Base-by-base conservation (phyloP, 2,113 vertebrate species). In the Zeus faber region DNA sequence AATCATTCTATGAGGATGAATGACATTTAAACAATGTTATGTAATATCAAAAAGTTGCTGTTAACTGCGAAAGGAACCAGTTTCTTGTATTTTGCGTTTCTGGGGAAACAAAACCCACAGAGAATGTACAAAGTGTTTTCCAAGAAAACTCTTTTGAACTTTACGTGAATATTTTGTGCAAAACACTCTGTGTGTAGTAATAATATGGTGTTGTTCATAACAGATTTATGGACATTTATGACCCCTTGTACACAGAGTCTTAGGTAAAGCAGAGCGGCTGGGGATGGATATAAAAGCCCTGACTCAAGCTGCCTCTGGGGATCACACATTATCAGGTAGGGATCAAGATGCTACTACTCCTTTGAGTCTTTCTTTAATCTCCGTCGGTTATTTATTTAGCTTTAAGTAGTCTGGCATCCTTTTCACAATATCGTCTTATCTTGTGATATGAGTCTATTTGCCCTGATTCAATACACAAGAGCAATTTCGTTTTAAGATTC, bases 161-260 rank as follows among this genome's bases (percentile, higher is more conserved):
- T 72, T 62, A 26, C 20, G 27, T 29, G 11, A 16, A 40, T 77
- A 79, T 79, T 85, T 62, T 74, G 72, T 45, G 48, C 70, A 69
- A 60, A 81, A 80, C 77, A 79, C 2, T 0, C 4, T 49, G 41
- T 83, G 76, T 74, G 74, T 81, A 48, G 65, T 59, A 20, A 80
- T 72, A 74, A 64, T 60, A 73, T 54, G 46, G 3, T 51, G 18
- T 43, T 58, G 31, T 53, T 58, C 43, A 54, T 45, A 66, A 65
- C 74, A 65, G 58, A 67, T 81, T 72, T 71, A 69, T 57, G 74
- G 72, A 77, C 72, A 72, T 84, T 84, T 77, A 79, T 76, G 75
- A 72, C 70, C 31, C 29, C 62, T 48, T 65, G 53, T 45, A 49
- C 17, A 71, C 44, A 33, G 24, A 21, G 6, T 22, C 16, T 16